These are phyloP conservation scores for Drosophila orena DNA, from an alignment of 1,140 invertebrate genomes.

Conservation along the genomic window DNA sequence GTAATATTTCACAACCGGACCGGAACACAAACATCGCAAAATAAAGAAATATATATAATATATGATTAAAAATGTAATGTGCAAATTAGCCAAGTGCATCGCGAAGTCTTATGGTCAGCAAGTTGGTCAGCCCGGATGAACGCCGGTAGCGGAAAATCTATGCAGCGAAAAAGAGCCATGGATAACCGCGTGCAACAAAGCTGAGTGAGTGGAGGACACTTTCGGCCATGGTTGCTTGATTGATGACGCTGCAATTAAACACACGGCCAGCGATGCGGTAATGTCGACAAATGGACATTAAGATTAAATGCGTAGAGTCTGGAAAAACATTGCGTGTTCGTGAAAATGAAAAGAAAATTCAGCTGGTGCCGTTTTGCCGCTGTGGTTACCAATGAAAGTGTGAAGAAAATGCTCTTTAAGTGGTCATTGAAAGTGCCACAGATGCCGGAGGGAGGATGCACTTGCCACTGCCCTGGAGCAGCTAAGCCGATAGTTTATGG, in stretches of 20 bases:
- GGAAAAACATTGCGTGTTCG: conserved; percentile 57
- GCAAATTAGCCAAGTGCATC: conserved; percentile 66
- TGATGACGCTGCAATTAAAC: conserved; percentile 76
- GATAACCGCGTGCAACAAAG: conserved; percentile 14
- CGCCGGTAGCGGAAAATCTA: conserved; percentile 44
- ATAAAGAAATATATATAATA: conserved; percentile 31
- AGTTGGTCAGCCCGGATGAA: conserved; percentile 25
- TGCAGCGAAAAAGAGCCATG: neutral
- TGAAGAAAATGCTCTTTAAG: conserved; percentile 67
- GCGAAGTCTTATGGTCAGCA: conserved; percentile 34
- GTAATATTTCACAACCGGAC: conserved; percentile 2
- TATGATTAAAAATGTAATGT: conserved; percentile 41
- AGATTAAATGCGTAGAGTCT: conserved; percentile 62
- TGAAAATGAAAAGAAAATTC: conserved; percentile 54
- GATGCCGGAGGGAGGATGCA: conserved; percentile 17
- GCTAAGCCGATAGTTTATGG: conserved; percentile 29
- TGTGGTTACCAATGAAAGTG: conserved; percentile 74
- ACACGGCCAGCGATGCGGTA: conserved; percentile 70
- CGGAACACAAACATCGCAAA: conserved; percentile 14
- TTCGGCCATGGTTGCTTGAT: conserved; percentile 47
- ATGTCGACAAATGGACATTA: conserved; percentile 73
- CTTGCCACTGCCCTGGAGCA: conserved; percentile 45
- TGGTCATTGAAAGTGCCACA: conserved; percentile 63
- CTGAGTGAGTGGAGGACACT: conserved; percentile 17
- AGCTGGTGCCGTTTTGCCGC: conserved; percentile 47